A percentile compares a stretch with the other conserved stretches of the same genome.
Evolutionary conservation across 2,113 vertebrate species (phyloP).

Genomic region (Phyllostomus discolor): DNA sequence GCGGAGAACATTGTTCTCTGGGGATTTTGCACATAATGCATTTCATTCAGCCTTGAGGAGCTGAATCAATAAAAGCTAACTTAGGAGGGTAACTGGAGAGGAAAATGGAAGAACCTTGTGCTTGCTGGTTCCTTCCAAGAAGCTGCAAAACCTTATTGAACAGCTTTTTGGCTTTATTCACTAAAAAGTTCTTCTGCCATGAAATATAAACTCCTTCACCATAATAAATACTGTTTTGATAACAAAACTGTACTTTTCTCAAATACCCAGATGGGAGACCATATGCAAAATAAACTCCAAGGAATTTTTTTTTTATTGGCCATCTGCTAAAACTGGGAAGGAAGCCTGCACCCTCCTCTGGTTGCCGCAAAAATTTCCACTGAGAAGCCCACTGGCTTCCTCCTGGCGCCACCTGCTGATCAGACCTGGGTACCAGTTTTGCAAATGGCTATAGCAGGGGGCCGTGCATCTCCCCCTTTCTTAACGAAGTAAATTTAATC

Average conservation of each 20-base stretch:
- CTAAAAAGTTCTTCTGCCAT: constrained; percentile 58
- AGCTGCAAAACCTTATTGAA: constrained; percentile 43
- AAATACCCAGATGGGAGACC: constrained; percentile 84
- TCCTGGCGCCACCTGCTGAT: constrained; percentile 77
- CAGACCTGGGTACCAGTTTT: background rate
- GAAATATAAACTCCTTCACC: constrained; percentile 79
- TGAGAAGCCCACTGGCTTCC: constrained; percentile 31
- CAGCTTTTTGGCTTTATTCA: constrained; percentile 64
- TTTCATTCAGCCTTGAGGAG: constrained; percentile 33
- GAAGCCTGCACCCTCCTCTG: background rate
- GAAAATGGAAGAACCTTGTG: background rate
- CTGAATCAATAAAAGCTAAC: constrained; percentile 27
- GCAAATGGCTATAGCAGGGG: background rate
- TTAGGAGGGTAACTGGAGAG: background rate
- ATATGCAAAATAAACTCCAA: constrained; percentile 82
- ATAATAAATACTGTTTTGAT: constrained; percentile 83
- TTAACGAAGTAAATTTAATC: background rate
- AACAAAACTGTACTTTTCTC: constrained; percentile 82
- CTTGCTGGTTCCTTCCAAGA: background rate
- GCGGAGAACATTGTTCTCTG: background rate
- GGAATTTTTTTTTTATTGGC: constrained; percentile 74
- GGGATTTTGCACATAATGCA: constrained; percentile 22
- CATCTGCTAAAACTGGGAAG: constrained; percentile 82
- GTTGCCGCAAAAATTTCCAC: background rate
- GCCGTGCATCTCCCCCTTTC: background rate